Base-by-base conservation (phyloP, 2,113 vertebrate genomes). In the Leiothrix lutea region DNA sequence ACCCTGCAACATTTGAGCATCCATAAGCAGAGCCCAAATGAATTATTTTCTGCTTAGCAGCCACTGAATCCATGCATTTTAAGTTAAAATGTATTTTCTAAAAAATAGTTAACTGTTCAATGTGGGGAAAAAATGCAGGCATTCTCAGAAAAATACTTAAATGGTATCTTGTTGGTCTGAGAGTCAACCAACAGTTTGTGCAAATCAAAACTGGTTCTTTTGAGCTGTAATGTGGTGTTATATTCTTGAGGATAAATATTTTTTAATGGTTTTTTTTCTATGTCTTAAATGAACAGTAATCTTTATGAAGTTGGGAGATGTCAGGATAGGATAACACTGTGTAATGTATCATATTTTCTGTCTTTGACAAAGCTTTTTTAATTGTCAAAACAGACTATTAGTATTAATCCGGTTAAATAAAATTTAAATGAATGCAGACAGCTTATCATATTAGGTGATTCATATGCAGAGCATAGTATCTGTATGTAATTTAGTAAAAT, bases 321-420 rank as follows among this genome's bases (percentile, higher is more conserved):
- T 48, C 6, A 45, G 17, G 16, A 38, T 71, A 84, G 84, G 10
- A 12, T 26, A 65, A 36, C 15, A 26, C 31, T 17, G 48, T 80
- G 71, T 38, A 64, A 36, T 35, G 7, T 50, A 6, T 67, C 51
- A 29, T 86, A 58, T 67, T 60, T 93, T 60, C 56, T 42, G 8
- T 57, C 73, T 89, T 89, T 44, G n/a, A 38, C 40, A 50, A 66
- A 47, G 11, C 42, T 88, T 81, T 56, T 78, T 58, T 33, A 60
- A 74, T 91, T 97, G 94, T 97, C 96, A 96, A 94, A 97, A 94
- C 72, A 97, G 69, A 79, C 38, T 88, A 72, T 95, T 95, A 93
- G 40, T 83, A 29, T 94, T 97, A 96, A 96, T 70, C 31, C 10
- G 4, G 40, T 92, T 79, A 95, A 95, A 87, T 94, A 36, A 81